phyloP scores from a whole-genome alignment of 2,888 invertebrate genomes.

The Tuta absoluta region DNA sequence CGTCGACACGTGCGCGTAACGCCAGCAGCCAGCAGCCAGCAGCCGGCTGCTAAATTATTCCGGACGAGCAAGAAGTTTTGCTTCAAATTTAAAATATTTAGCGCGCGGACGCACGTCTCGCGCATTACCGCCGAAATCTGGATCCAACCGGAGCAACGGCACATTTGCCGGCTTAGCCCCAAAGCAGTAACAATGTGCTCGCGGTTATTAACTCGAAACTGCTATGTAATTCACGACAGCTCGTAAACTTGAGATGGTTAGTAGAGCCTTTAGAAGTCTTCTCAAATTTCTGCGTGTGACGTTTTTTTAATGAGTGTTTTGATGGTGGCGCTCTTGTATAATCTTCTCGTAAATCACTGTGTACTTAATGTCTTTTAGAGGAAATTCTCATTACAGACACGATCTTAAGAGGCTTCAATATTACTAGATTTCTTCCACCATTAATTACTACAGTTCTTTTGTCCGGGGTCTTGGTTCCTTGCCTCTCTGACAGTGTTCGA shows the following conservation, averaged over 20 bases:
- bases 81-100: conserved; percentile 22
- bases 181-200: not conserved
- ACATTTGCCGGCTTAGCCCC: conserved; percentile 3
- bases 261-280: conserved; percentile 2
- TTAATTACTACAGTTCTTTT: conserved; percentile 4
- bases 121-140: conserved; percentile 16
- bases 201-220: conserved; percentile 11
- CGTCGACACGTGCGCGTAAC: conserved; percentile 2
- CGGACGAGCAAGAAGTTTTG: conserved; percentile 16
- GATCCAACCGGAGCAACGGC: not conserved
- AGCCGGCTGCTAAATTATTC: conserved; percentile 20
- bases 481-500: not conserved
- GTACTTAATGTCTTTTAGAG: not conserved
- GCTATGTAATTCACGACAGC: conserved; percentile 6
- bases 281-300: conserved; percentile 6
- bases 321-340: conserved; percentile 2
- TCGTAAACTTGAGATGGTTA: conserved; percentile 13
- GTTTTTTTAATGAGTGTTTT: conserved; percentile 10
- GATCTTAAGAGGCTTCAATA: not conserved
- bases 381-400: not conserved
- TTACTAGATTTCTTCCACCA: not conserved
- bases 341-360: conserved; percentile 1
- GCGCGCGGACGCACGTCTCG: conserved; percentile 20
- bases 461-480: not conserved
- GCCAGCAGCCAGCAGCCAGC: conserved; percentile 6